These are phyloP conservation scores for Pseudomyrmex gracilis DNA, from an alignment of 1,140 invertebrate species.

Conservation along the genomic window DNA sequence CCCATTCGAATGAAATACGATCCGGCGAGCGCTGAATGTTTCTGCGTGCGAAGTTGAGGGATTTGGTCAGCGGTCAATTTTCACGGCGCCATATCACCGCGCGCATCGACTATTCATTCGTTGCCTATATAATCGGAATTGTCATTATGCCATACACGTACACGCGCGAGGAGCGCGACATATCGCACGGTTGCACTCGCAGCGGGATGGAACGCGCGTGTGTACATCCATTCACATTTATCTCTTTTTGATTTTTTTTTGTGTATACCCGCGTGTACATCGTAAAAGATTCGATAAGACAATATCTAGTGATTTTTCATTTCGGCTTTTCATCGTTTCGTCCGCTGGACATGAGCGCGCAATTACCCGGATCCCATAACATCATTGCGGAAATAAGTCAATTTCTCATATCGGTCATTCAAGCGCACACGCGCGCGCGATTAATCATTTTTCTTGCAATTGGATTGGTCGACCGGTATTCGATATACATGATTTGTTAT, in stretches of 20 bases:
- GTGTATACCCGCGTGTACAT: neutral
- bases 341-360: neutral
- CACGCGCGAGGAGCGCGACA: neutral
- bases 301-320: conserved; percentile 4
- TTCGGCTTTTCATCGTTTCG: neutral
- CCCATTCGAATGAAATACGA: conserved; percentile 83
- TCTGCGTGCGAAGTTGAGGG: conserved; percentile 23
- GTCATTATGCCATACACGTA: conserved; percentile 6
- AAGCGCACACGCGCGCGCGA: conserved; percentile 30
- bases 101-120: conserved; percentile 22
- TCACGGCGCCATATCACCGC: neutral
- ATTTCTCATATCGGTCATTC: conserved; percentile 42
- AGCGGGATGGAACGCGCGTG: too few species aligned
- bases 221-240: neutral
- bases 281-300: neutral
- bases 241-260: neutral
- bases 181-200: neutral
- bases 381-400: conserved; percentile 48
- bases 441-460: conserved; percentile 63
- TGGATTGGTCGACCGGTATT: conserved; percentile 27
- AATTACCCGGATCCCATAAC: conserved; percentile 35
- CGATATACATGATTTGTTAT: conserved; percentile 22
- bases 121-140: neutral
- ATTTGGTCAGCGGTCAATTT: conserved; percentile 34
- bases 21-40: conserved; percentile 57